These are phyloP conservation scores for Neoitamus cyanurus DNA, from an alignment of 2,888 invertebrate genomes.

Conservation along the genomic window DNA sequence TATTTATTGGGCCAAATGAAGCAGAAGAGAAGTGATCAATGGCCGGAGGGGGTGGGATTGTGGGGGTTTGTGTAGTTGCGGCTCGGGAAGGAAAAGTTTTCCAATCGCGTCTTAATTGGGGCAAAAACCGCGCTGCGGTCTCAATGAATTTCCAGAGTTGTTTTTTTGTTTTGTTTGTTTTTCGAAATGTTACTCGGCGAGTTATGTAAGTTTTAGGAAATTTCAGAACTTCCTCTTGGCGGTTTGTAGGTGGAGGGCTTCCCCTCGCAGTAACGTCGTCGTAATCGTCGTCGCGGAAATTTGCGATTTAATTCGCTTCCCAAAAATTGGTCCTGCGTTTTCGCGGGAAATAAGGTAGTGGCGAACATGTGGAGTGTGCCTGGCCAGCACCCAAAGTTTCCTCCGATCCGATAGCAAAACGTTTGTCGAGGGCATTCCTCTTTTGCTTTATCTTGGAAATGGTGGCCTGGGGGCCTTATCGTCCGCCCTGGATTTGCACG, in stretches of 20 bases:
- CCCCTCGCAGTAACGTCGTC: not conserved
- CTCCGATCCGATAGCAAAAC: not conserved
- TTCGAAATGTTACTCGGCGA: not conserved
- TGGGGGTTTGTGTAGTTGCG: not conserved
- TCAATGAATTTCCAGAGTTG: not conserved
- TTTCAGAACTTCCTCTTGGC: not conserved
- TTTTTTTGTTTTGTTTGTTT: not conserved
- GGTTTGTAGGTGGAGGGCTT: not conserved
- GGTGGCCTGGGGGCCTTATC: not conserved
- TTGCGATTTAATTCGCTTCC: not conserved
- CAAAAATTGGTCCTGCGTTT: not conserved
- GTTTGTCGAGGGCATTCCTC: not conserved
- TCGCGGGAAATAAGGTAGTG: not conserved
- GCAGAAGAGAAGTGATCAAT: not conserved
- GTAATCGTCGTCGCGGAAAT: not conserved
- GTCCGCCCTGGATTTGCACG: not conserved
- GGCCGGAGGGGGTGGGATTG: not conserved
- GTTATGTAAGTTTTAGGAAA: not conserved
- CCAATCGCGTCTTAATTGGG: conserved; percentile 9
- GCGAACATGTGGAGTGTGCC: not conserved
- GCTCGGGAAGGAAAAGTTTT: not conserved
- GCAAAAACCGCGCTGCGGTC: not conserved
- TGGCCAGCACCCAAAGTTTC: not conserved
- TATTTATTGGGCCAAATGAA: conserved; percentile 31
- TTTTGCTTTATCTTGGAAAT: not conserved